Base-by-base conservation (phyloP, 2,888 invertebrate species). In the Orthonevra nobilis region DNA sequence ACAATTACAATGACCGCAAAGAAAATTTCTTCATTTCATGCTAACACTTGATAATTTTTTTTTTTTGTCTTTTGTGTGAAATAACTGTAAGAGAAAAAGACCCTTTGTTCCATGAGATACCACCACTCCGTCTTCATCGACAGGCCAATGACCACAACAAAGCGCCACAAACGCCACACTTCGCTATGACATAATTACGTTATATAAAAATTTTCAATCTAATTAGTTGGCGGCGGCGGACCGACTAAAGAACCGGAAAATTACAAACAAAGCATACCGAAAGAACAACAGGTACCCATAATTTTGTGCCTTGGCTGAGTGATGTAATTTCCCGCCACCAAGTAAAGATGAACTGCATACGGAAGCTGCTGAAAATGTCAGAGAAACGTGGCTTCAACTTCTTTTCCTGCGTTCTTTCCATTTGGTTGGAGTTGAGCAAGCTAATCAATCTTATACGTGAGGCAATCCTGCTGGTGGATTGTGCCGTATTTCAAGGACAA, bases 121-220 rank as follows among this genome's bases (percentile, higher is more conserved):
- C 44, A 30, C 64, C 28, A 50, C n/a, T 50, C 44, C 23, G 58
- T 30, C 54, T 36, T 46, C 61, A 48, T 50, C 36, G 34, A 38
- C 58, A 44, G 63, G 77, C 66, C 77, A 72, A 52, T 77, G 77
- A 66, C 77, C 77, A 61, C 46, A 52, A n/a, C n/a, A n/a, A n/a
- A n/a, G n/a, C 36, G 46, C 20, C 19, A 36, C 46, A 28, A 30
- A 23, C 30, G 10, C 6, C 12, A 19, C 48, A 10, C 32, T 32
- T 32, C 32, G n/a, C 23, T 61, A 77, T 77, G 77, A 77, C 77
- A 77, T 77, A 77, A 77, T 70, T 60, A 58, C 60, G 54, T 64
- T 46, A 77, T 34, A 70, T 64, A 77, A 64, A 64, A 63, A 75
- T 64, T 77, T 42, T 64, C 56, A 77, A 66, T 60, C 70, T 77